Base-by-base conservation (phyloP, 2,888 invertebrate species). In the Calameuta filiformis region DNA sequence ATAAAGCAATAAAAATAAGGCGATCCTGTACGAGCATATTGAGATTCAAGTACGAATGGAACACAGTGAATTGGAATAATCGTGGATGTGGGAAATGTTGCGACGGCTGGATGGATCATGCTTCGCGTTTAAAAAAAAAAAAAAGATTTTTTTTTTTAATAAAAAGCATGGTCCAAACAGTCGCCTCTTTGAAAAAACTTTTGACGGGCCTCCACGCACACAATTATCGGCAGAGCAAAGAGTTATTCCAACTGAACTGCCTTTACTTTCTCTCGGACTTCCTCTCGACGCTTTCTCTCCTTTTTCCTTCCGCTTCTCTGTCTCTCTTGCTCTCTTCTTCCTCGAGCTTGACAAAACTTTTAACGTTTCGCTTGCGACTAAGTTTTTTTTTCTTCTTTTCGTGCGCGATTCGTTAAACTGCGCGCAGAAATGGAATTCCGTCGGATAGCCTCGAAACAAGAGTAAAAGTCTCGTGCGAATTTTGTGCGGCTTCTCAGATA, bases 191-290 rank as follows among this genome's bases (percentile, higher is more conserved):
- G 3, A 76, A 40, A 78, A 73, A 82, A 84, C 84, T 89, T 87
- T 89, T 87, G 86, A 84, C 89, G 89, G 90, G 89, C 90, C 86
- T 90, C 91, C 91, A 91, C 90, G 88, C 89, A 90, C 90, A 91
- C 91, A 90, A 90, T 89, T 90, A 91, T 91, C 91, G 85, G 85
- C 90, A 87, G 90, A 89, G 88, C 90, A 89, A 90, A 88, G 90
- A 91, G 91, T 91, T 91, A 91, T 91, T 91, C 89, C 91, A 90
- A 87, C 71, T 71, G 71, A 71, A 34, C 30, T 71, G 34, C 30
- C 31, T 30, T 23, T 71, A 30, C 23, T 71, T 71, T 34, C 31
- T 11, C 23, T 33, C 34, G 1, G 34, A 71, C 30, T 71, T 33
- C 6, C 31, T 34, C 71, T 31, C 31, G 23, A 11, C 12, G 30